Base-by-base conservation (phyloP, 1,140 invertebrate genomes). In the Solen grandis region DNA sequence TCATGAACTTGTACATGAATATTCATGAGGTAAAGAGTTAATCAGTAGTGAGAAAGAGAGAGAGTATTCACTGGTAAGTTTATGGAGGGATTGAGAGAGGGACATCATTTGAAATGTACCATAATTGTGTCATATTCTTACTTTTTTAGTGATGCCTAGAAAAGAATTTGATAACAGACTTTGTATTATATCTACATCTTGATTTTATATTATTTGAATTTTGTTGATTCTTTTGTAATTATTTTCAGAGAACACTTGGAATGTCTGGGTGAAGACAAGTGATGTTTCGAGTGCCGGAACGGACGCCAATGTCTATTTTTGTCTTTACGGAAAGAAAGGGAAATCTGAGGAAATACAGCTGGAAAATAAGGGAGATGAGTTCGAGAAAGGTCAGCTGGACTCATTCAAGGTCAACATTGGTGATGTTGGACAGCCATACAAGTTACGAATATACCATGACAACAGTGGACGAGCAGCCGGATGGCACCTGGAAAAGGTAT, bases 401-500 rank as follows among this genome's bases (percentile, higher is more conserved):
- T 84, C 87, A 54, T 92, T 93, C 85, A 89, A 89, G 72, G 72
- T 91, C 1, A 87, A 90, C 57, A 82, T 89, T 22, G 60, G 50
- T 36, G 88, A 91, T 29, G 80, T 93, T 75, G 92, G 92, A 5
- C 85, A 70, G 19, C 91, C 90, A 25, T 92, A 88, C 81, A 93
- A 93, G 66, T 75, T 93, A 8, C 83, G 92, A 35, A 86, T 92
- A 36, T 87, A 88, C 81, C 92, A 93, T 84, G 92, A 93, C 75
- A 90, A 92, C 81, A 81, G 69, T 41, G 91, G 91, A 2, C 36
- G 63, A 8, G 82, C 84, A 38, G 78, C 91, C 22, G 90, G 87
- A 36, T 93, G 92, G 92, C 90, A 91, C 86, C 83, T 93, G 8
- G 85, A 92, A 54, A 89, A 88, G 86, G 90, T 92, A 62, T 63